Evolutionary conservation across 2,113 vertebrate genomes (phyloP), one percentile per base, ranked within the genome.

Genomic region (Calonectris borealis): DNA sequence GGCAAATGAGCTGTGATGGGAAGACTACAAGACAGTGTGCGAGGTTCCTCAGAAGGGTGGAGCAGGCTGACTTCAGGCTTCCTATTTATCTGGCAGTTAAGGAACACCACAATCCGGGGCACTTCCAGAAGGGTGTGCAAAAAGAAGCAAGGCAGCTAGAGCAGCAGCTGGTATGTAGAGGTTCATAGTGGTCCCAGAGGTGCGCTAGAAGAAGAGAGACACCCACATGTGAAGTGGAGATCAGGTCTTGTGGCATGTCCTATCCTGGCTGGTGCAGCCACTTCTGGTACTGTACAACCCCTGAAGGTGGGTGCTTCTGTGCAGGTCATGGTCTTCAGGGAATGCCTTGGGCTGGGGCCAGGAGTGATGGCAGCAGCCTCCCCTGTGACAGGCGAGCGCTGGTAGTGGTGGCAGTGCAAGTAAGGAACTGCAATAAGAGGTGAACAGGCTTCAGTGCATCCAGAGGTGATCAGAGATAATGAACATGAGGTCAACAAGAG

Each of bases 111-210:
- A 40, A 6, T 2, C 16, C 52, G 12, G 5, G 11, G 3, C 16
- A 25, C 2, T 60, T 81, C 29, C 44, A 92, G 21, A 44, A 64
- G 16, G 5, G 2, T 54, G 25, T 46, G 17, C 9, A 64, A 73
- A 55, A 61, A 52, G 9, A 80, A n/a, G 7, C 11, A 58, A 62
- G 71, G 27, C 32, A 71, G 18, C 9, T 81, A 24, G 58, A 64
- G 21, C 0, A 4, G 27, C 11, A 76, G 16, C 14, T 34, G 13
- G 2, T 18, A 14, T 2, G 0, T 5, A 34, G 29, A 11, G 2
- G 5, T 64, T 48, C 29, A 21, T 1, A 40, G 36, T 18, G 13
- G 26, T 34, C 44, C 27, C 54, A 72, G 32, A 81, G 22, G 3
- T 25, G 13, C 9, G 11, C 8, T 49, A 18, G 29, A 3, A 17